These are phyloP conservation scores for Diploscapter pachys DNA, from an alignment of 1,140 invertebrate genomes.

Conservation along the genomic window DNA sequence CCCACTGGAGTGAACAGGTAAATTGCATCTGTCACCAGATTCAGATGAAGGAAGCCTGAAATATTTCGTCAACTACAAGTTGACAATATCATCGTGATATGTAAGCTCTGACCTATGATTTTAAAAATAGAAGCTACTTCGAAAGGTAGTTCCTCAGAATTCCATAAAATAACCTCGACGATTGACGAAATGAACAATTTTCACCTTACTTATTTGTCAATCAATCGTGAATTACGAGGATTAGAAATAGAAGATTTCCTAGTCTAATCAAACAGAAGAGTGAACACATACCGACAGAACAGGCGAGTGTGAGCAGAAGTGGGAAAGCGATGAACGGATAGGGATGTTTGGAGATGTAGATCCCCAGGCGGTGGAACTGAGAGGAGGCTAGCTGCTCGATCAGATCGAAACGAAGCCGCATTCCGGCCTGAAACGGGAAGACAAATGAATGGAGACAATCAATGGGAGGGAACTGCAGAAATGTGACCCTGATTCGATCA, in stretches of 20 bases:
- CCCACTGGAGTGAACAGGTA: conserved; percentile 42
- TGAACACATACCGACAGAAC: conserved; percentile 27
- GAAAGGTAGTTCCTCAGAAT: not conserved
- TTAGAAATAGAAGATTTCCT: too few species aligned
- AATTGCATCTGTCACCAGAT: conserved; percentile 40
- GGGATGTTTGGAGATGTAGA: conserved; percentile 32
- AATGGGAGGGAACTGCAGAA: too few species aligned
- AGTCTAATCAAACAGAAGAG: too few species aligned
- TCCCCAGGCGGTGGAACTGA: conserved; percentile 31
- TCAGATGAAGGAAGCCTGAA: conserved; percentile 34
- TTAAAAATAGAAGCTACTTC: not conserved
- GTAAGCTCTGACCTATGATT: not conserved
- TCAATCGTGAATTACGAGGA: too few species aligned
- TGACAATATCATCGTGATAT: too few species aligned
- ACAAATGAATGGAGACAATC: too few species aligned
- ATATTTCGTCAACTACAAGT: not conserved
- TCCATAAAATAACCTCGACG: not conserved
- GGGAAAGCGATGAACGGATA: conserved; percentile 40
- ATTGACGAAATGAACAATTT: too few species aligned
- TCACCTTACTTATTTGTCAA: too few species aligned
- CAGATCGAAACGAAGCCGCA: conserved; percentile 36
- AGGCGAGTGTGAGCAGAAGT: conserved; percentile 34
- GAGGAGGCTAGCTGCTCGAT: conserved; percentile 30
- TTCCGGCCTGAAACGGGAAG: not conserved
- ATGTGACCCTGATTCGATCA: too few species aligned